Percentiles rank a stretch among this genome's conserved stretches.
phyloP scores from a whole-genome alignment of 2,113 vertebrate genomes.

The Chlorocebus sabaeus region DNA sequence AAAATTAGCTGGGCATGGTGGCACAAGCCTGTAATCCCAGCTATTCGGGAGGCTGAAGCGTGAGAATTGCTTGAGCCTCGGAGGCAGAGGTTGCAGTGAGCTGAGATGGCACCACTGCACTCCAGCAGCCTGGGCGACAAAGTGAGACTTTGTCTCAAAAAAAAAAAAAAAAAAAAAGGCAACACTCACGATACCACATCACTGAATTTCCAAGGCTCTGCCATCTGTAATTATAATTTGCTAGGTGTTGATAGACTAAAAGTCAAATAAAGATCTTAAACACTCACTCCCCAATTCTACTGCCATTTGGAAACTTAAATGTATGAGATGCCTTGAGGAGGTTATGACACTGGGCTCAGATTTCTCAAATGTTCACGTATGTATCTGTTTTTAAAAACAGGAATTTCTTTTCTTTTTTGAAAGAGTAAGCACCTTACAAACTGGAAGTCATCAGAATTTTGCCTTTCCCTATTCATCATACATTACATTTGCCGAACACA shows the following conservation, averaged over 20 bases:
- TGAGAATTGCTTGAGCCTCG: no score
- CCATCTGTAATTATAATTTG: constrained; percentile 8
- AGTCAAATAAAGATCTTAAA: constrained; percentile 31
- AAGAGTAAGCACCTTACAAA: constrained; percentile 24
- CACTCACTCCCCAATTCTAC: neutral
- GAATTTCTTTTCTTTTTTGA: constrained; percentile 36
- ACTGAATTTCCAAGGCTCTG: constrained; percentile 20
- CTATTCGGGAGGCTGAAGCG: no score
- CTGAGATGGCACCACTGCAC: no score
- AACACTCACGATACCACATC: neutral
- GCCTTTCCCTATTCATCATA: neutral
- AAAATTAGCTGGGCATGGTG: no score
- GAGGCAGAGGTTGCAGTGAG: no score
- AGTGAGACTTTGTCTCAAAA: no score
- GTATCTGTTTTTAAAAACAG: constrained; percentile 31
- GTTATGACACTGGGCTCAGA: neutral
- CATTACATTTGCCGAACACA: constrained; percentile 52
- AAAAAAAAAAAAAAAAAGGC: neutral
- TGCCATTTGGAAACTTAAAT: constrained; percentile 36
- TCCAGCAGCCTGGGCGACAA: no score
- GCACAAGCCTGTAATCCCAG: no score
- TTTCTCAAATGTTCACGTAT: neutral
- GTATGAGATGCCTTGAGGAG: neutral
- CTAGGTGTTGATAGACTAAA: constrained; percentile 57
- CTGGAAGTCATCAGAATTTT: constrained; percentile 58